Percentiles rank a stretch among this genome's conserved stretches.
Evolutionary conservation across 1,140 invertebrate species (phyloP).

Genomic region (Pachypeltis micranthus): DNA sequence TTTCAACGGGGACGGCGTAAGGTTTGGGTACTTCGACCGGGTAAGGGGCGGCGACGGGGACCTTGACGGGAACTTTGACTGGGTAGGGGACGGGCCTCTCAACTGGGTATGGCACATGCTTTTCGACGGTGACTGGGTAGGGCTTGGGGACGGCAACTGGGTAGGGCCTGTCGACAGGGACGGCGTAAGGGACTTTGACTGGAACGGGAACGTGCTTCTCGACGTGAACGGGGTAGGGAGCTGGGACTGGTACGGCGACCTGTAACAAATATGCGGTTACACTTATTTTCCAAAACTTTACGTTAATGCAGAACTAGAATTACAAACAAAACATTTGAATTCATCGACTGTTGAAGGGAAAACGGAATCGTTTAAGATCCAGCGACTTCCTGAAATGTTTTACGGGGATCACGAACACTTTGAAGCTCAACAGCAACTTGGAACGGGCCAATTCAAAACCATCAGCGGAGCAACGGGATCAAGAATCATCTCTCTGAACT

Average conservation of each 20-base stretch:
- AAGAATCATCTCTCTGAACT: no score
- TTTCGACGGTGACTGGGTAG: conserved; percentile 51
- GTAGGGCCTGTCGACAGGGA: conserved; percentile 45
- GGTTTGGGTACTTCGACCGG: conserved; percentile 35
- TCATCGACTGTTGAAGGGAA: no score
- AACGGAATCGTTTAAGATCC: no score
- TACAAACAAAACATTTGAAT: no score
- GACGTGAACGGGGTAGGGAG: conserved; percentile 44
- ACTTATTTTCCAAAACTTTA: not conserved
- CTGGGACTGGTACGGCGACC: conserved; percentile 44
- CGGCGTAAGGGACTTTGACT: conserved; percentile 42
- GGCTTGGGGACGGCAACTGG: conserved; percentile 34
- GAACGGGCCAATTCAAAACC: no score
- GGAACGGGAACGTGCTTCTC: conserved; percentile 41
- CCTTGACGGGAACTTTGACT: conserved; percentile 42
- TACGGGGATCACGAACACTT: no score
- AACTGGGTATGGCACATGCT: conserved; percentile 47
- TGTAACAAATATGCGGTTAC: conserved; percentile 34
- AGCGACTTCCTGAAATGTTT: no score
- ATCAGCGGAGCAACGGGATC: no score
- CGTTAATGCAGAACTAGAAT: no score
- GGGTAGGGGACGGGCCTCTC: conserved; percentile 29
- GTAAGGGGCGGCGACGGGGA: conserved; percentile 43
- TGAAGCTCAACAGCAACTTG: no score
- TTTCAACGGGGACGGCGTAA: conserved; percentile 38